Conservation (phyloP, 2,113 vertebrate species). For the Tylochromis polylepis region DNA sequence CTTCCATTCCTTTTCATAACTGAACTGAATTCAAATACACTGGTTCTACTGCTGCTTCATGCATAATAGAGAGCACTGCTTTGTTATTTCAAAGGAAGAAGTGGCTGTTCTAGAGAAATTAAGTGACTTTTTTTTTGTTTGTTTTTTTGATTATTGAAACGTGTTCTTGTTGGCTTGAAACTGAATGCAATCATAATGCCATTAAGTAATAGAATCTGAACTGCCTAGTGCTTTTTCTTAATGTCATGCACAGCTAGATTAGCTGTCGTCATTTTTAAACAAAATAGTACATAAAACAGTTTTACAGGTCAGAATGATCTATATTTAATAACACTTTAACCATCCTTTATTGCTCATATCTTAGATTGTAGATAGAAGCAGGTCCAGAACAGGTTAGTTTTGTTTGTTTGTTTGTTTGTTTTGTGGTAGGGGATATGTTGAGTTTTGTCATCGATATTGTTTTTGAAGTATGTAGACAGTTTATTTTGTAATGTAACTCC, state of each 20-base stretch:
- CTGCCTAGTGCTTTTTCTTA: neutral
- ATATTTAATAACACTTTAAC: slow-evolving; percentile 35
- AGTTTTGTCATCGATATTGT: slow-evolving; percentile 22
- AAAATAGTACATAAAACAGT: neutral
- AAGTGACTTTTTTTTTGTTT: slow-evolving; percentile 1
- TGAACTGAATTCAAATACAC: slow-evolving; percentile 16
- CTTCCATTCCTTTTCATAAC: slow-evolving; percentile 29
- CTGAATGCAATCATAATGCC: slow-evolving; percentile 1
- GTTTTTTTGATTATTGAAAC: slow-evolving; percentile 8
- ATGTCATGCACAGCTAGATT: neutral
- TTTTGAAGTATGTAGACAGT: slow-evolving; percentile 50
- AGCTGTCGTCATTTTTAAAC: neutral
- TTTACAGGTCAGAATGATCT: neutral
- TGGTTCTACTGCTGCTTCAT: slow-evolving; percentile 16
- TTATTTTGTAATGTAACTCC: slow-evolving; percentile 61
- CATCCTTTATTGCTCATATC: neutral
- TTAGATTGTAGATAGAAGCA: neutral
- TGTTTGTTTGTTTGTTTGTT: neutral
- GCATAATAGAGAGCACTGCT: neutral
- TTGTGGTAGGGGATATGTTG: neutral
- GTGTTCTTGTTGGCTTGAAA: slow-evolving; percentile 31
- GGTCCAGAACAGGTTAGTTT: neutral
- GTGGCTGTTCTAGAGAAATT: neutral
- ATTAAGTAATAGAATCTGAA: slow-evolving; percentile 34
- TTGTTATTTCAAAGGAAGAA: neutral